A percentile compares a stretch with the other conserved stretches of the same genome.
Conservation (phyloP, 1,140 invertebrate species). For the Drosophila bocki region DNA sequence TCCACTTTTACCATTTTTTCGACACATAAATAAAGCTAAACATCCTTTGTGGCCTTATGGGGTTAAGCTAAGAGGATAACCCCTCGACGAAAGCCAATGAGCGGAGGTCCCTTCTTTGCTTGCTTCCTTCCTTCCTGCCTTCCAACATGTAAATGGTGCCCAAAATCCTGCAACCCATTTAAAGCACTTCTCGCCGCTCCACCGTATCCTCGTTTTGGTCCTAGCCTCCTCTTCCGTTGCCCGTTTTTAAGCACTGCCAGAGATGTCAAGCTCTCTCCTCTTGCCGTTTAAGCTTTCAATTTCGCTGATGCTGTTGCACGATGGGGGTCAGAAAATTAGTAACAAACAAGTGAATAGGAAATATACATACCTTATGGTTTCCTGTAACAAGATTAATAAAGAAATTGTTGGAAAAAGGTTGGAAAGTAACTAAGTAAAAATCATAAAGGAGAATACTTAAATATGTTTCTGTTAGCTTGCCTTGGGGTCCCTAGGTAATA, state of each 20-base stretch:
- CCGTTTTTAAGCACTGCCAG: slow-evolving; percentile 51
- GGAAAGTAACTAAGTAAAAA: no score
- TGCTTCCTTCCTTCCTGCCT: slow-evolving; percentile 20
- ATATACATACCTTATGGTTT: no score
- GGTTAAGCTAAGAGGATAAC: slow-evolving; percentile 68
- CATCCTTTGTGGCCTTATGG: slow-evolving; percentile 66
- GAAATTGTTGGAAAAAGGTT: neutral
- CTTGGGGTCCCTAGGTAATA: no score
- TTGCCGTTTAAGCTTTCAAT: slow-evolving; percentile 71
- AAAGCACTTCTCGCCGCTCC: slow-evolving; percentile 57
- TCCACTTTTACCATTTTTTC: slow-evolving; percentile 44
- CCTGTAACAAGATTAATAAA: neutral
- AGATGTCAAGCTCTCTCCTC: slow-evolving; percentile 48
- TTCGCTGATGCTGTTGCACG: slow-evolving; percentile 36
- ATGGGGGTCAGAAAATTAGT: neutral
- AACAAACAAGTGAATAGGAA: neutral
- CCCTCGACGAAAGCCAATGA: slow-evolving; percentile 62
- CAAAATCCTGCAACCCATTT: slow-evolving; percentile 55
- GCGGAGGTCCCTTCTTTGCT: slow-evolving; percentile 11
- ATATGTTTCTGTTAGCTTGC: neutral
- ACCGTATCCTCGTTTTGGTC: slow-evolving; percentile 7
- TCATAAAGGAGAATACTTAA: neutral
- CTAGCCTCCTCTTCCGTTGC: slow-evolving; percentile 27
- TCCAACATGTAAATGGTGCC: slow-evolving; percentile 18
- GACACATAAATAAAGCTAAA: slow-evolving; percentile 75